These are phyloP conservation scores for Tapera naevia DNA, from an alignment of 2,797 vertebrate genomes.

Conservation along the genomic window DNA sequence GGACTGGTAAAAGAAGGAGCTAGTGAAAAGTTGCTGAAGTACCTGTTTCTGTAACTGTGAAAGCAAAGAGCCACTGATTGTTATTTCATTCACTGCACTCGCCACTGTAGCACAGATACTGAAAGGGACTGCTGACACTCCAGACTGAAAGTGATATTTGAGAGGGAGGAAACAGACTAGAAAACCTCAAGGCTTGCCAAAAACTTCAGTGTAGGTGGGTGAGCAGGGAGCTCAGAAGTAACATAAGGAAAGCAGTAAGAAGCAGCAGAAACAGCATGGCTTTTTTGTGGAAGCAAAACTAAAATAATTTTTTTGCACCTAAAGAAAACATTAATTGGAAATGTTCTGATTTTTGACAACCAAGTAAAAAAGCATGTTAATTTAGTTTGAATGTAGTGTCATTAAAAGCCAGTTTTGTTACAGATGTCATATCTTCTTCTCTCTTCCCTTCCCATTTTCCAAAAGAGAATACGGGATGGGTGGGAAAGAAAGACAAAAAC, in stretches of 20 bases:
- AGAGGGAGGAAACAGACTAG: neutral
- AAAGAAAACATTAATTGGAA: neutral
- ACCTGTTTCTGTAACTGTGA: neutral
- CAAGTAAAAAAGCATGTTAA: neutral
- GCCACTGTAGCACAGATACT: neutral
- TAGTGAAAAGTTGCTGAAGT: neutral
- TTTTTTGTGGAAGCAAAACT: neutral
- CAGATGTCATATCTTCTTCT: neutral
- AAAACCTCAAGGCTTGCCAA: neutral
- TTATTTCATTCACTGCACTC: neutral
- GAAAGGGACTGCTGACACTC: neutral
- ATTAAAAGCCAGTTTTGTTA: neutral
- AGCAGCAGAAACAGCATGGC: no score
- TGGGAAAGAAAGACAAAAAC: neutral
- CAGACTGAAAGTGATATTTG: neutral
- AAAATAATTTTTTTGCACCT: neutral
- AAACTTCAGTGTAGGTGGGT: neutral
- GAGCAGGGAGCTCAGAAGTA: neutral
- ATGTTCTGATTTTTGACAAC: neutral
- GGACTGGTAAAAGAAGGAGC: neutral
- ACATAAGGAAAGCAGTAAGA: neutral
- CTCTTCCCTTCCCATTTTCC: neutral
- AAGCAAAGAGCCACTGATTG: neutral
- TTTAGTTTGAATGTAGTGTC: neutral
- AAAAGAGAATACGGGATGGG: neutral